Base-by-base conservation (phyloP, 2,113 vertebrate genomes). In the Cyprinodon variegatus region DNA sequence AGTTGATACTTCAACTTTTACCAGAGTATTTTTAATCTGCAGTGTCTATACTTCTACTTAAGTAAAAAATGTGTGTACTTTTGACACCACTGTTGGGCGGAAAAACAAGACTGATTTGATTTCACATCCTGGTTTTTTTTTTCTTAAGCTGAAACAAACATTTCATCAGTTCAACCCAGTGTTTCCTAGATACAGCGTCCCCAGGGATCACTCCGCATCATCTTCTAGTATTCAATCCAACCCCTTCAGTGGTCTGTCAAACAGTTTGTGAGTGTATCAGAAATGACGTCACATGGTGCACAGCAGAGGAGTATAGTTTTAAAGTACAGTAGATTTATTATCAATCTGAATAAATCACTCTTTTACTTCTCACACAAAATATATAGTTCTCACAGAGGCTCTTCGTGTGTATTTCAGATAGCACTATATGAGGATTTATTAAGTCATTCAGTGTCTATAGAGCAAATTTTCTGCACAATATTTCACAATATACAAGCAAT, bases 301-400 rank as follows among this genome's bases (percentile, higher is more conserved):
- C 67, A 81, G 66, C 65, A 74, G 37, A 67, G 63, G 20, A 22
- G 68, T 87, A 73, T 78, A 74, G 83, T 89, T 74, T 81, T 40
- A 83, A 86, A 40, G 45, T 57, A 57, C 17, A 20, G 17, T 57
- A 57, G 77, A 85, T 93, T 93, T 93, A 93, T 93, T 93, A 90
- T 82, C 82, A 90, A 89, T 85, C 72, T 88, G 82, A 88, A 89
- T 87, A 71, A 57, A 57, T 20, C 14, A 9, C 20, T 57, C 0
- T 57, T 57, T 84, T 90, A 86, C 84, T 83, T 85, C 76, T 83
- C 88, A 93, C 91, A 94, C 89, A 94, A 94, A 93, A 93, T 92
- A 93, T 92, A 93, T 89, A 84, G 68, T 87, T 88, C 83, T 90
- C 84, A 88, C 88, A 76, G 73, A 89, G 82, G 75, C 82, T 83